phyloP scores from a whole-genome alignment of 2,797 vertebrate species.

The Periparus ater region DNA sequence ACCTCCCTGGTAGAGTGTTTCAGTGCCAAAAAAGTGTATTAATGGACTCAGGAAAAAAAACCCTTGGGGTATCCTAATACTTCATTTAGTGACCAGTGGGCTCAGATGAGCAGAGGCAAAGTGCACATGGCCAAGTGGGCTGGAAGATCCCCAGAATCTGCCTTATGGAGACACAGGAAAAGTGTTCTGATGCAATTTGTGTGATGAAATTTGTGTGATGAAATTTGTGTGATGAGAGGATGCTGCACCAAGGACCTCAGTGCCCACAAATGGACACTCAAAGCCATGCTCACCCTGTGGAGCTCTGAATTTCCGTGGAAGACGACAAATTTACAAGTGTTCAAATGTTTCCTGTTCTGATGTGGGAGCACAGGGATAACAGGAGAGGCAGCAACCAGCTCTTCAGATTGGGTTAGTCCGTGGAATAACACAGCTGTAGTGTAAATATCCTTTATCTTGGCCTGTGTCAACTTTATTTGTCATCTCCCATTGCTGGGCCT shows the following conservation, averaged over 20 bases:
- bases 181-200: not conserved
- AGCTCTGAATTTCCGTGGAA: not conserved
- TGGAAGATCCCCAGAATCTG: not conserved
- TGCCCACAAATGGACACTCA: accelerated
- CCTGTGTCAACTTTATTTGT: not conserved
- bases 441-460: not conserved
- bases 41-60: not conserved
- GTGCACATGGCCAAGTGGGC: not conserved
- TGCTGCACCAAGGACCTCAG: not conserved
- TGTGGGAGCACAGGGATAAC: not conserved
- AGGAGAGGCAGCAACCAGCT: not conserved
- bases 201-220: not conserved
- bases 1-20: not conserved
- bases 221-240: not conserved
- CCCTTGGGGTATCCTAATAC: not conserved
- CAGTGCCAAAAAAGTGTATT: constrained; percentile 2
- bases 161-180: not conserved
- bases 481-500: not conserved
- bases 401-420: not conserved
- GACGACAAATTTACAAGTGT: not conserved
- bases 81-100: not conserved
- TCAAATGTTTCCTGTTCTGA: not conserved
- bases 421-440: not conserved
- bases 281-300: accelerated
- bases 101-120: not conserved